Conservation (phyloP, 2,888 invertebrate species). For the Cryptocheilus praepositus region DNA sequence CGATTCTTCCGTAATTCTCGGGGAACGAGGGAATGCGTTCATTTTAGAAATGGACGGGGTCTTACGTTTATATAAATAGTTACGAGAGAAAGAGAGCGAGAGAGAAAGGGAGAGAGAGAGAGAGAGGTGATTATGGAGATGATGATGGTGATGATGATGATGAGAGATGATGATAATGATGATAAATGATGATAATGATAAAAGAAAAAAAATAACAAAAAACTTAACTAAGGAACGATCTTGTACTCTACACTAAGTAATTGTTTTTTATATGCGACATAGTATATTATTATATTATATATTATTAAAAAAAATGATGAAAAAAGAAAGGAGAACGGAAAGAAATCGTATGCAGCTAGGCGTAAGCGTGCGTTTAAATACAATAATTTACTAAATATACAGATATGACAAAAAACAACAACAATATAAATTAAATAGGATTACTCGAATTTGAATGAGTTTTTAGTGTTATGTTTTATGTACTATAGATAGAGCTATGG, state of each 20-base stretch:
- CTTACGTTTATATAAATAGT: constrained; percentile 63
- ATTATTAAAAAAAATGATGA: constrained; percentile 56
- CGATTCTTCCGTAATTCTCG: constrained; percentile 25
- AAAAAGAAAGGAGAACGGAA: constrained; percentile 23
- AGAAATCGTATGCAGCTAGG: constrained; percentile 64
- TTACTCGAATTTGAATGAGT: constrained; percentile 59
- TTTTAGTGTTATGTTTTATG: constrained; percentile 69
- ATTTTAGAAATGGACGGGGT: constrained; percentile 51
- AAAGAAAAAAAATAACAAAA: constrained; percentile 41
- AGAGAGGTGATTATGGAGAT: too few species aligned
- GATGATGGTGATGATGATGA: constrained; percentile 23
- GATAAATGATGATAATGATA: constrained; percentile 17
- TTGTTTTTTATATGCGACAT: constrained; percentile 73
- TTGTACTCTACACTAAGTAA: constrained; percentile 72
- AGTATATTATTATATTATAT: constrained; percentile 71
- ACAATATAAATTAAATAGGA: constrained; percentile 54
- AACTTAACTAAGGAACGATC: constrained; percentile 68
- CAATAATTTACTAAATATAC: constrained; percentile 63
- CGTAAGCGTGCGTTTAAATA: constrained; percentile 68
- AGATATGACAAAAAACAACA: constrained; percentile 25
- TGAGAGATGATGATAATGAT: constrained; percentile 22
- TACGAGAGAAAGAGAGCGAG: constrained; percentile 49
- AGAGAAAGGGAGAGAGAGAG: too few species aligned
- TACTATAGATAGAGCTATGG: constrained; percentile 63
- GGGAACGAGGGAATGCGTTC: constrained; percentile 55